Base-by-base conservation (phyloP, 2,888 invertebrate genomes). In the Parnassius glacialis region DNA sequence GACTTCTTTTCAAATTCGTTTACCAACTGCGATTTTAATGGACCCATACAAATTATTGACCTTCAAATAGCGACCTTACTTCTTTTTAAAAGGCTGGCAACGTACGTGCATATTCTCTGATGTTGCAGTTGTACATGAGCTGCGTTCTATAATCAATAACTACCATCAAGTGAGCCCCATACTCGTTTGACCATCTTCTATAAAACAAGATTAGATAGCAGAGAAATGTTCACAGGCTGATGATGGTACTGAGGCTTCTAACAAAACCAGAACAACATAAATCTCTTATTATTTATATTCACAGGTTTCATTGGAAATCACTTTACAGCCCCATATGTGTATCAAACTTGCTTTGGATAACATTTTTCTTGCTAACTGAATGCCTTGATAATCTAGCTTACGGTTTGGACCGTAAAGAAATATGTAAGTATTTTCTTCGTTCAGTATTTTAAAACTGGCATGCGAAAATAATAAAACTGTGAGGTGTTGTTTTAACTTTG, bases 391-490 rank as follows among this genome's bases (percentile, higher is more conserved):
- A 57, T 44, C 12, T 62, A 10, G 43, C 25, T 3, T 51, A 50
- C n/a, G 62, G 62, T 53, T 25, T 58, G 2, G 53, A 43, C 3
- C 53, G 62, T 16, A 62, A 57, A 7, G 57, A 62, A 41, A 62
- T 57, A n/a, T 62, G 62, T 62, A 58, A 16, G 62, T 58, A 25
- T 41, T n/a, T n/a, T 41, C 2, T 53, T 16, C 11, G 43, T 3
- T 52, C 9, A 52, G 3, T 44, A 42, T n/a, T 16, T 16, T 16
- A 16, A 16, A 16, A 16, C 16, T 13, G 9, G 7, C 9, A 20
- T 51, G 10, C 11, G 2, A 3, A 48, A 48, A 7, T 12, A 45
- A 3, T 16, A 16, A 16, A 16, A 16, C 16, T 12, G 45, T 45
- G 45, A 45, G 45, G 3, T n/a, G 3, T 45, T 45, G 9, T 10